Base-by-base conservation (phyloP, 2,888 invertebrate genomes). In the Dusona sp. region DNA sequence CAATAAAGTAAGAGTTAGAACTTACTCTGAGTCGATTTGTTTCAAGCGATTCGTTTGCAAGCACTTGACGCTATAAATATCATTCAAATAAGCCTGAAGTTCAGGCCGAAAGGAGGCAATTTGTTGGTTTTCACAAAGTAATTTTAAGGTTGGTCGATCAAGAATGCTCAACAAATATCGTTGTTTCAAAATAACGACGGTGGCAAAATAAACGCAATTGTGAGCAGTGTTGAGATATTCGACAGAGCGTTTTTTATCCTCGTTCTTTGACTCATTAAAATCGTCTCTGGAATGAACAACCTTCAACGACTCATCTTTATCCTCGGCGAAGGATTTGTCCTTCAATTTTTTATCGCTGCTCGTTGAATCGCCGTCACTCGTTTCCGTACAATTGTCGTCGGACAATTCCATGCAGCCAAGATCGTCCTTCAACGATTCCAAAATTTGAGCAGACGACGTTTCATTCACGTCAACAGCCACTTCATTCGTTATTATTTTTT, bases 161-260 rank as follows among this genome's bases (percentile, higher is more conserved):
- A 97, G 93, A 19, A 96, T 94, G 86, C 95, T 94, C 8, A 97
- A 91, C 19, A 96, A 90, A n/a, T 94, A 92, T 61, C 95, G 93
- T 88, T 96, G 96, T 38, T 95, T 94, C 92, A 96, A 95, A 42
- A 98, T 94, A 0, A 97, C 96, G 82, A 95, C 95, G 0, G 96
- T 94, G 33, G 97, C 96, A 94, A 98, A 98, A 94, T 97, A 98
- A 3, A 97, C 96, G 90, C 97, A 96, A 92, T 98, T 97, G 87
- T 97, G 96, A 19, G 91, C 85, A 8, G 91, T 88, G 16, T 86
- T 79, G 42, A 92, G 88, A 85, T 89, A 90, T 7, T 87, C 75
- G 0, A 57, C n/a, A 8, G 38, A 33, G 33, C 29, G 25, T 64
- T 48, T 64, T 77, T 83, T 48, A 48, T 61, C 3, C 33, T 57